Conservation (phyloP, 2,113 vertebrate species). For the Dromaius novaehollandiae region DNA sequence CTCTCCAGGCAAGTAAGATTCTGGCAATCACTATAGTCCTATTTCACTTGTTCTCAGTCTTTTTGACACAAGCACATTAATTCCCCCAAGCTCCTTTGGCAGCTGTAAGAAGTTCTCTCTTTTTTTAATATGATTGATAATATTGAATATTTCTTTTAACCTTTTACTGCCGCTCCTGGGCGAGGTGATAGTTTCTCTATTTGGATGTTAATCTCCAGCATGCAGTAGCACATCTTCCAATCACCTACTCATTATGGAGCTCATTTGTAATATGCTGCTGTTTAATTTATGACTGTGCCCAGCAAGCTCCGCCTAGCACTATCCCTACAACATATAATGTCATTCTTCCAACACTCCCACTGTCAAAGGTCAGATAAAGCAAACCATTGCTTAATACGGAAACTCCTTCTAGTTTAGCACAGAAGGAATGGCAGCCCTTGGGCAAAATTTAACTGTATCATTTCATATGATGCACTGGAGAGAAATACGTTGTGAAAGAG, state of each 20-base stretch:
- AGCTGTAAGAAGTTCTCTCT: neutral
- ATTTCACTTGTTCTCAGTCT: conserved; percentile 39
- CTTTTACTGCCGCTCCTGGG: conserved; percentile 1
- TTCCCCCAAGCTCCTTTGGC: conserved; percentile 34
- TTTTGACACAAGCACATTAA: conserved; percentile 49
- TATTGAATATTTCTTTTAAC: conserved; percentile 49
- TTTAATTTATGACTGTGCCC: neutral
- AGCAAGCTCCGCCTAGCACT: neutral
- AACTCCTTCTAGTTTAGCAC: neutral
- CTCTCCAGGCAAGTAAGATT: conserved; percentile 43
- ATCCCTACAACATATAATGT: neutral
- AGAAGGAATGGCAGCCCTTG: neutral
- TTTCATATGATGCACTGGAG: neutral
- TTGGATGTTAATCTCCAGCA: neutral
- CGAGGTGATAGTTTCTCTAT: neutral
- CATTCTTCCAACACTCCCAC: neutral
- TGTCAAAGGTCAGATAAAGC: neutral
- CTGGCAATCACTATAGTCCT: conserved; percentile 23
- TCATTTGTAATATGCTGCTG: neutral
- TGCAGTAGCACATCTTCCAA: neutral
- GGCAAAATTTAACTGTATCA: neutral
- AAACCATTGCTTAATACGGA: neutral
- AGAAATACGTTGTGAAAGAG: neutral
- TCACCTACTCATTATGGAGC: neutral
- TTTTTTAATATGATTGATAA: conserved; percentile 46